Evolutionary conservation across 1,140 invertebrate species (phyloP).

Genomic region (Fragariocoptes setiger): DNA sequence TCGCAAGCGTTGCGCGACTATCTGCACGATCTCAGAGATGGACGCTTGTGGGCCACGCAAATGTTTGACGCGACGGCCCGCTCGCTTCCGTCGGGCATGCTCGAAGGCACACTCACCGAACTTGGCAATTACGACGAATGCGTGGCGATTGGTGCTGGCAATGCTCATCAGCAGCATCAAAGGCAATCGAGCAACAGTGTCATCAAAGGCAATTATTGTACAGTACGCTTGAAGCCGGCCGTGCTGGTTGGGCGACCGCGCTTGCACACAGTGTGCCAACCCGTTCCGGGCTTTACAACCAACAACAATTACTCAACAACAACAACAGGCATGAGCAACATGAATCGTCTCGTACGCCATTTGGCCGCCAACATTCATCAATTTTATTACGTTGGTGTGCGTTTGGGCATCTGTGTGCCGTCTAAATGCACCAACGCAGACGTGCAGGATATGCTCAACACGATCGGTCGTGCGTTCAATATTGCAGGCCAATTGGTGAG

Average conservation of each 20-base stretch:
- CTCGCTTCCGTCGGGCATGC: slow-evolving; percentile 1
- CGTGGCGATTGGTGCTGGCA: not conserved
- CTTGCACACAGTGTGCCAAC: not conserved
- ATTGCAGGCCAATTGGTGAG: not conserved
- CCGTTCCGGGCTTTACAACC: not conserved
- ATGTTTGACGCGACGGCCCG: not conserved
- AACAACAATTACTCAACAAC: not conserved
- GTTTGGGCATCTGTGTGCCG: slow-evolving; percentile 6
- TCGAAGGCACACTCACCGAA: slow-evolving; percentile 3
- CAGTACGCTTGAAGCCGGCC: not conserved
- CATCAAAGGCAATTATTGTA: not conserved
- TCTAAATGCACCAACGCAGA: slow-evolving; percentile 4
- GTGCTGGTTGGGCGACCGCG: not conserved
- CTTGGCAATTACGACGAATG: slow-evolving; percentile 5
- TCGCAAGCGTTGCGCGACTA: not conserved
- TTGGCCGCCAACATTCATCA: not conserved
- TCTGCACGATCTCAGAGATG: not conserved
- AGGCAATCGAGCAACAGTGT: not conserved
- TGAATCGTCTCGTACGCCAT: no score
- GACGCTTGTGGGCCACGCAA: not conserved
- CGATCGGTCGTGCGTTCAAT: not conserved
- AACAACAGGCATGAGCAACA: no score
- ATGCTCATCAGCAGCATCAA: not conserved
- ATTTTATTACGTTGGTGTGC: not conserved
- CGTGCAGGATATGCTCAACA: slow-evolving; percentile 4